Evolutionary conservation across 35 echinoderm and acorn worm species (phyloP).

Genomic region (Anneissia japonica): DNA sequence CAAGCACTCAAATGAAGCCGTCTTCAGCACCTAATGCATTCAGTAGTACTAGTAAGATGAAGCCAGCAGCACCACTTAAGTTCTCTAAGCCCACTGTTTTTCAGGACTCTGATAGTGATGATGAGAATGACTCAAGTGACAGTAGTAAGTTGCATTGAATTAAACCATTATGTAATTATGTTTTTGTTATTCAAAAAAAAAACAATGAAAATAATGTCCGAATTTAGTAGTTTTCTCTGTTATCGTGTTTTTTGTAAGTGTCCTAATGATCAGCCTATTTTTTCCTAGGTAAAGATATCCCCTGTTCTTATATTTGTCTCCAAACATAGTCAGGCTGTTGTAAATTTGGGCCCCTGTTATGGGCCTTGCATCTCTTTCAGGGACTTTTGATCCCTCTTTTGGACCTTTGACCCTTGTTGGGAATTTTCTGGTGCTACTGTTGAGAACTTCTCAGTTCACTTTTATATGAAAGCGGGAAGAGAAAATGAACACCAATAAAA

Average conservation of each 20-base stretch:
- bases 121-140: slow-evolving; percentile 13
- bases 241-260: not conserved
- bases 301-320: not conserved
- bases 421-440: too few species aligned
- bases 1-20: not conserved
- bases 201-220: not conserved
- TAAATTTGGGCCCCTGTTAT: too few species aligned
- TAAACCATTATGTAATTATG: not conserved
- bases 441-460: too few species aligned
- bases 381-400: too few species aligned
- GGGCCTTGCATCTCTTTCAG: too few species aligned
- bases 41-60: not conserved
- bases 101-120: slow-evolving; percentile 43
- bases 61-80: slow-evolving; percentile 2
- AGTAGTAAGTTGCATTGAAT: not conserved
- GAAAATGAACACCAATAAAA: not conserved
- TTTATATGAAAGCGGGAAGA: not conserved
- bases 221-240: not conserved
- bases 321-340: too few species aligned
- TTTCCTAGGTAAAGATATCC: not conserved
- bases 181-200: not conserved
- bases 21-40: not conserved
- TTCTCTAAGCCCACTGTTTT: slow-evolving; percentile 37
- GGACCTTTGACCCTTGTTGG: too few species aligned
- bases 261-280: not conserved